Conservation (phyloP, 2,888 invertebrate genomes). For the Apamea crenata region DNA sequence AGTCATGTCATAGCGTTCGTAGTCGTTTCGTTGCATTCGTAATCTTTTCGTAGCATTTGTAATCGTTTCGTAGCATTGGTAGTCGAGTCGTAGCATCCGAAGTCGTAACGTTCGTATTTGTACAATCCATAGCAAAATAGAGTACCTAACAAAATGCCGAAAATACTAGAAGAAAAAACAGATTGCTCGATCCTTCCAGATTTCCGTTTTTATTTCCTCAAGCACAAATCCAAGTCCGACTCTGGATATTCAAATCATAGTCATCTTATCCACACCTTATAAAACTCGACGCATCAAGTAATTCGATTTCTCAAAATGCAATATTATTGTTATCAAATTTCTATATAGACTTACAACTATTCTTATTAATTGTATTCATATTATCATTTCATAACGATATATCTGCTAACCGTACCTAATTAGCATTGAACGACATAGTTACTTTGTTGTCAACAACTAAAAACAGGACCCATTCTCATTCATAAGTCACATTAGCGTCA, state of each 20-base stretch:
- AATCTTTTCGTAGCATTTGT: neutral
- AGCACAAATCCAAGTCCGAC: neutral
- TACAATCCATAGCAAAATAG: neutral
- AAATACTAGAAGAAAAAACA: neutral
- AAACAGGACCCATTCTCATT: slow-evolving; percentile 33
- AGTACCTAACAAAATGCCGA: neutral
- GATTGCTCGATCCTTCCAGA: neutral
- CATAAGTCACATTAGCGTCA: slow-evolving; percentile 55
- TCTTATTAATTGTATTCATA: neutral
- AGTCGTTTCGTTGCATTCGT: too few relatives aligned
- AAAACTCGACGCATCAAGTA: neutral
- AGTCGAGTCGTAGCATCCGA: neutral
- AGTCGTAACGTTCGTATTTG: neutral
- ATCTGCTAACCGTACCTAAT: neutral
- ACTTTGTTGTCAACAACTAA: slow-evolving; percentile 1
- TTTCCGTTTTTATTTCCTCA: neutral
- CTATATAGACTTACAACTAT: neutral
- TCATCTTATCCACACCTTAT: neutral
- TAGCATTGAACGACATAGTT: neutral
- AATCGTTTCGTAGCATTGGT: neutral
- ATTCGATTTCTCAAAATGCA: neutral
- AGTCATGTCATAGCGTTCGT: slow-evolving; percentile 1
- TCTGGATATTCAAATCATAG: neutral
- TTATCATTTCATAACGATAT: slow-evolving; percentile 4
- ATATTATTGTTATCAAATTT: neutral